Evolutionary conservation across 2,888 invertebrate species (phyloP).

Genomic region (Nebria salina): DNA sequence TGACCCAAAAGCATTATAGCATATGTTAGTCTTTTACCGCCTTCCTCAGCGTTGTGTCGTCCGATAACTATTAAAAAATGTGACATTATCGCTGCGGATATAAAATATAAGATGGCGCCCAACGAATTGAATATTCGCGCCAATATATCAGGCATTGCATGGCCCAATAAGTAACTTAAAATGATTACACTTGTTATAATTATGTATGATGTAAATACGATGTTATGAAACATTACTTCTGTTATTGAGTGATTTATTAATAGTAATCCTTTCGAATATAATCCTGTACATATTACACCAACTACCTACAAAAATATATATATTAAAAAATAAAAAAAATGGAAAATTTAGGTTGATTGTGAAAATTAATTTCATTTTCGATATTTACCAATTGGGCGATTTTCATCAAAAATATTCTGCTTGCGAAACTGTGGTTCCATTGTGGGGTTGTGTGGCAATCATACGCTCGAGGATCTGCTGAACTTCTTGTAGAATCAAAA

Average conservation of each 20-base stretch:
- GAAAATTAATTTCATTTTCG: no score
- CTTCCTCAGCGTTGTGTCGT: constrained; percentile 33
- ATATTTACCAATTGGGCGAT: constrained; percentile 53
- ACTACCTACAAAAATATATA: constrained; percentile 51
- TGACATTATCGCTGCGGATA: constrained; percentile 51
- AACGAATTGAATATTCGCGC: constrained; percentile 55
- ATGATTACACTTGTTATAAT: constrained; percentile 56
- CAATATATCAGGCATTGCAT: constrained; percentile 55
- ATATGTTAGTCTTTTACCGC: constrained; percentile 25
- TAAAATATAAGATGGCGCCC: constrained; percentile 55
- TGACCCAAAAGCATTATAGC: constrained; percentile 51
- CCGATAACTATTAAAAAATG: constrained; percentile 48
- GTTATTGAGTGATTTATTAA: constrained; percentile 50
- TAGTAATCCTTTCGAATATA: constrained; percentile 54
- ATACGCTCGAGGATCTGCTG: constrained; percentile 26
- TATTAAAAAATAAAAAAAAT: background rate
- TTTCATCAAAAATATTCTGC: constrained; percentile 53
- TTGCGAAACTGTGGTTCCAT: constrained; percentile 50
- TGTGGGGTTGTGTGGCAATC: constrained; percentile 47
- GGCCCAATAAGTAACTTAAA: constrained; percentile 55
- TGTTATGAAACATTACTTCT: constrained; percentile 54
- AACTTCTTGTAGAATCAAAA: constrained; percentile 51
- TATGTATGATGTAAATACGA: constrained; percentile 55
- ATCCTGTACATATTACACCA: constrained; percentile 52
- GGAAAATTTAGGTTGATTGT: no score